Evolutionary conservation across 2,113 vertebrate species (phyloP).

Genomic region (Sylvilagus bachmani): DNA sequence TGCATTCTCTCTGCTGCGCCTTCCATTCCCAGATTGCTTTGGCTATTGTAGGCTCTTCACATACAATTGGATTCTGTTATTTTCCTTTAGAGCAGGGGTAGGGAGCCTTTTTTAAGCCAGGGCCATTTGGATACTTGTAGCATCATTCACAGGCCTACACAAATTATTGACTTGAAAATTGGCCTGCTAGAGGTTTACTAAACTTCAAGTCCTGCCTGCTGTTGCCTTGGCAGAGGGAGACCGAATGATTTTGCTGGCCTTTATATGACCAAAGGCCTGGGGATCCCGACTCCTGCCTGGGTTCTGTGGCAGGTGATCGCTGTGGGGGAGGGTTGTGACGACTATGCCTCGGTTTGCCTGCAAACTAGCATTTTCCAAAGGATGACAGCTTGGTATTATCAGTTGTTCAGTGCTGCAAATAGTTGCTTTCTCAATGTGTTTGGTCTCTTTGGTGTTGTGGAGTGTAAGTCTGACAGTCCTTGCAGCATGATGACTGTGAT

Average conservation of each 20-base stretch:
- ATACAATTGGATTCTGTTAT: constrained; percentile 13
- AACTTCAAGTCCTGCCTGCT: too few species aligned
- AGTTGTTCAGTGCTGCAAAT: constrained; percentile 8
- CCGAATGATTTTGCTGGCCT: not conserved
- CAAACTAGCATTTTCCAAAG: not conserved
- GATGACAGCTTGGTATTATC: not conserved
- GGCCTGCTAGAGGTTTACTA: too few species aligned
- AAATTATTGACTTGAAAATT: too few species aligned
- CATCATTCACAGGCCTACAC: too few species aligned
- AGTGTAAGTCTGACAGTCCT: not conserved
- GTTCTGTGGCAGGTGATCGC: not conserved
- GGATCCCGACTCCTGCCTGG: not conserved
- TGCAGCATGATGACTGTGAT: not conserved
- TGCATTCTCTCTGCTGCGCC: rapidly evolving
- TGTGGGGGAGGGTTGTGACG: not conserved
- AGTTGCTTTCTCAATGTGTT: not conserved
- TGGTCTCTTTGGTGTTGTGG: not conserved
- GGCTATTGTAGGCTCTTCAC: not conserved
- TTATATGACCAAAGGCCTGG: too few species aligned
- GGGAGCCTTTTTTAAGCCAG: too few species aligned
- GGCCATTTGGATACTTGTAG: too few species aligned
- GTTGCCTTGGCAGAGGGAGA: too few species aligned
- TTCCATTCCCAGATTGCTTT: not conserved
- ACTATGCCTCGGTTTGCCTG: not conserved
- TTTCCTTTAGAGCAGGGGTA: not conserved